Conservation (phyloP, 2,888 invertebrate genomes). For the Agrotis exclamationis region DNA sequence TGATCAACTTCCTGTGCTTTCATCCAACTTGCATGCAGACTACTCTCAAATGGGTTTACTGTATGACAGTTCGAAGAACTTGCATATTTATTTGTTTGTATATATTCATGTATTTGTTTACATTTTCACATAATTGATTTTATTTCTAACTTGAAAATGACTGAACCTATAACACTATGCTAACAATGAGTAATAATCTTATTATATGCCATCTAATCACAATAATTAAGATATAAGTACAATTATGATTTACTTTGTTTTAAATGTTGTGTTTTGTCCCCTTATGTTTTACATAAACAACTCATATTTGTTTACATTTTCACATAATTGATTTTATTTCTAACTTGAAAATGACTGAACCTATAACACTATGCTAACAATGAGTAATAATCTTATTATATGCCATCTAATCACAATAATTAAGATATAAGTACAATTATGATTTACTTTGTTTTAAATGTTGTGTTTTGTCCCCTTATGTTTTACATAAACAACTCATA, state of each 20-base stretch:
- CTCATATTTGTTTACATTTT: conserved; percentile 3
- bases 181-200: conserved; percentile 7
- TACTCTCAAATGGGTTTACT: conserved; percentile 4
- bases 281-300: not conserved
- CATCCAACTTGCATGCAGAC: conserved; percentile 52
- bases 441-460: not conserved
- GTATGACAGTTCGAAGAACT: conserved; percentile 18
- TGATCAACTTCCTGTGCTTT: conserved; percentile 51
- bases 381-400: not conserved
- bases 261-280: not conserved
- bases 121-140: conserved; percentile 1
- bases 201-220: not conserved
- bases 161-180: conserved; percentile 5
- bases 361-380: conserved; percentile 17
- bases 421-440: not conserved
- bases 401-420: not conserved
- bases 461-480: not conserved
- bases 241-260: not conserved
- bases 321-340: conserved; percentile 2
- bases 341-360: conserved; percentile 16
- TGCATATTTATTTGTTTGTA: conserved; percentile 10
- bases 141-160: conserved; percentile 20
- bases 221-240: not conserved
- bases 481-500: not conserved
- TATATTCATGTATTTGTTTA: conserved; percentile 31